Evolutionary conservation across 2,888 invertebrate genomes (phyloP).

Genomic region (Thalpophila matura): DNA sequence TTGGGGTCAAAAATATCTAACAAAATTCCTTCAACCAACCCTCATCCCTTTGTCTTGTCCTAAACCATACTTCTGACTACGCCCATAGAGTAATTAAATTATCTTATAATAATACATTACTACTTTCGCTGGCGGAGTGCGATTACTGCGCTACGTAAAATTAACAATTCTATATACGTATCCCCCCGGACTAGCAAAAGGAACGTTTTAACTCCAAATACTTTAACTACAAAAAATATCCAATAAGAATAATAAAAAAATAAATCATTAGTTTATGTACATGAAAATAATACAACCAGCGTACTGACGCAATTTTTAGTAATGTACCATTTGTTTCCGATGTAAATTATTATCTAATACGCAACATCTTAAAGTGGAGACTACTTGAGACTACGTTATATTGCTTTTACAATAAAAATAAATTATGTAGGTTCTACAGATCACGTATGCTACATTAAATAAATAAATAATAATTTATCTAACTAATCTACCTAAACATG

Average conservation of each 20-base stretch:
- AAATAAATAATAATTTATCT: slow-evolving; percentile 89
- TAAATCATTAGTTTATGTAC: slow-evolving; percentile 61
- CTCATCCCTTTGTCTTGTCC: not conserved
- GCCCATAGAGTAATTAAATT: slow-evolving; percentile 34
- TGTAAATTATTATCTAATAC: slow-evolving; percentile 59
- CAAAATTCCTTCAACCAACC: not conserved
- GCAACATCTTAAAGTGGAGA: slow-evolving; percentile 75
- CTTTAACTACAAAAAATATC: slow-evolving; percentile 51
- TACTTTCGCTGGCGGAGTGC: slow-evolving; percentile 48
- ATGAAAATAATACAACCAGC: slow-evolving; percentile 67
- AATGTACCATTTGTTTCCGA: slow-evolving; percentile 59
- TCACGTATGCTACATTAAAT: slow-evolving; percentile 84
- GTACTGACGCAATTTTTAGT: slow-evolving; percentile 60
- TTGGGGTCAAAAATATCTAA: slow-evolving; percentile 3
- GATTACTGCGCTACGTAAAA: slow-evolving; percentile 47
- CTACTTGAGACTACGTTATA: slow-evolving; percentile 77
- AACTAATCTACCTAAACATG: slow-evolving; percentile 85
- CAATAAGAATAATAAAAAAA: slow-evolving; percentile 59
- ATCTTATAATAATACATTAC: slow-evolving; percentile 11
- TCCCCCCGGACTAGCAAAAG: slow-evolving; percentile 76
- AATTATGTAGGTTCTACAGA: slow-evolving; percentile 81
- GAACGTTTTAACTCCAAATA: slow-evolving; percentile 69
- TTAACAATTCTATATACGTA: slow-evolving; percentile 60
- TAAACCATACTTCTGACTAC: slow-evolving; percentile 23
- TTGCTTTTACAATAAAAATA: slow-evolving; percentile 82